Base-by-base conservation (phyloP, 2,113 vertebrate species). In the Raja brachyura region DNA sequence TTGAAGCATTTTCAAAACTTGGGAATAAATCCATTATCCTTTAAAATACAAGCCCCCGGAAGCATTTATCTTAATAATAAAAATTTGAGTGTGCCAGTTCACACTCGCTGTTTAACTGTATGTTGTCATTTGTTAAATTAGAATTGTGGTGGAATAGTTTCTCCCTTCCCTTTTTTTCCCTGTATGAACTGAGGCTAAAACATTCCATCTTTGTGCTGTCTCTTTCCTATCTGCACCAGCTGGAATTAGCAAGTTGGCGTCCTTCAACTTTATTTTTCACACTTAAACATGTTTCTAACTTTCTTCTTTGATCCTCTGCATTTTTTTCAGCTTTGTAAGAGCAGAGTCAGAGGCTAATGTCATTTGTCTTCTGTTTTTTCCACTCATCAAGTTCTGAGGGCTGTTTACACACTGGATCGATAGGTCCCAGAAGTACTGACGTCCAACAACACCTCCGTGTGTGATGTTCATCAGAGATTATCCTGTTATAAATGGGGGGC, bases 401-500 rank as follows among this genome's bases (percentile, higher is more conserved):
- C 63, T 88, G 59, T 25, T 88, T 88, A 63, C 83, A 63, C 59
- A 16, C 59, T 5, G 28, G 31, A 28, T 63, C 81, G 11, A 25
- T 63, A 88, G 63, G 1, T 88, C 83, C 59, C 83, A 66, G 83
- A 88, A n/a, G 59, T 18, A 88, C 59, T 31, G n/a, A 66, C 83
- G 63, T 88, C 83, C n/a, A 63, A 88, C 78, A 81, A n/a, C 14
- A 6, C 61, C 83, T 88, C 83, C 61, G 13, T 66, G 83, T n/a
- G n/a, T 7, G 56, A 85, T 61, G 48, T 83, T 83, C 48, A 22
- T 83, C 39, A 25, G 10, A 61, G 81, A 86, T 86, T 86, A 86
- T 86, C 81, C 25, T 59, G 56, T 61, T 25, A n/a, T 61, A 61
- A 61, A 11, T 68, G 16, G 16, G 66, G 66, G 66, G 66, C 39